These are phyloP conservation scores for Cyprinodon variegatus DNA, from an alignment of 2,113 vertebrate species.

Conservation along the genomic window DNA sequence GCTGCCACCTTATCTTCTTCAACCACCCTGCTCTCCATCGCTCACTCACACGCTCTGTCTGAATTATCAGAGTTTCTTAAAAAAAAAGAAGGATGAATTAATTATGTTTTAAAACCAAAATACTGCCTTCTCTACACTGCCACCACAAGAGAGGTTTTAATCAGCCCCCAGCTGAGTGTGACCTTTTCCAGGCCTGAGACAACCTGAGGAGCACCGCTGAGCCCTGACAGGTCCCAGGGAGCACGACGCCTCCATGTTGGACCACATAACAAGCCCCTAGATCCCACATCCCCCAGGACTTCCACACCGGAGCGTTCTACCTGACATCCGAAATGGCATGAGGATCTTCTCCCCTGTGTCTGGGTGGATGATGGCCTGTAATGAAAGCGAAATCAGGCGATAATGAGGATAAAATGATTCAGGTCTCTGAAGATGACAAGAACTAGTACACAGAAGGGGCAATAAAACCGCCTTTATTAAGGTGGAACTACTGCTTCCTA, in stretches of 20 bases:
- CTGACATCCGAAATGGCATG: constrained; percentile 98
- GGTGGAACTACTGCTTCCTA: neutral
- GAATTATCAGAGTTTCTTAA: constrained; percentile 10
- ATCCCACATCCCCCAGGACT: constrained; percentile 21
- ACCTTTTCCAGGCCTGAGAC: constrained; percentile 76
- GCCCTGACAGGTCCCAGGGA: constrained; percentile 58
- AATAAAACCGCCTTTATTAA: neutral
- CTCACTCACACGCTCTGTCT: neutral
- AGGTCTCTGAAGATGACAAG: neutral
- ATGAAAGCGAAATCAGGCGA: constrained; percentile 24
- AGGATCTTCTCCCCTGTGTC: constrained; percentile 95
- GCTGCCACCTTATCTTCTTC: constrained; percentile 5
- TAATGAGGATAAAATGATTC: constrained; percentile 27
- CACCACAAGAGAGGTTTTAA: constrained; percentile 72
- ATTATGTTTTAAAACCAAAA: constrained; percentile 59
- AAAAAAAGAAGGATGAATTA: constrained; percentile 30
- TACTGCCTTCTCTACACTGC: constrained; percentile 46
- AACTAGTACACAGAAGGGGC: neutral
- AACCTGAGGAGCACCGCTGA: constrained; percentile 60
- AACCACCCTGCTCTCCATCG: constrained; percentile 1
- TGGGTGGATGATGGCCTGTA: constrained; percentile 92
- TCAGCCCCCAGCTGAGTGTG: constrained; percentile 80
- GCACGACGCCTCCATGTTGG: constrained; percentile 47
- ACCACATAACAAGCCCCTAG: constrained; percentile 66
- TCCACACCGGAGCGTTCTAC: constrained; percentile 69